Conservation (phyloP, 2,113 vertebrate species). For the Zosterops borbonicus region DNA sequence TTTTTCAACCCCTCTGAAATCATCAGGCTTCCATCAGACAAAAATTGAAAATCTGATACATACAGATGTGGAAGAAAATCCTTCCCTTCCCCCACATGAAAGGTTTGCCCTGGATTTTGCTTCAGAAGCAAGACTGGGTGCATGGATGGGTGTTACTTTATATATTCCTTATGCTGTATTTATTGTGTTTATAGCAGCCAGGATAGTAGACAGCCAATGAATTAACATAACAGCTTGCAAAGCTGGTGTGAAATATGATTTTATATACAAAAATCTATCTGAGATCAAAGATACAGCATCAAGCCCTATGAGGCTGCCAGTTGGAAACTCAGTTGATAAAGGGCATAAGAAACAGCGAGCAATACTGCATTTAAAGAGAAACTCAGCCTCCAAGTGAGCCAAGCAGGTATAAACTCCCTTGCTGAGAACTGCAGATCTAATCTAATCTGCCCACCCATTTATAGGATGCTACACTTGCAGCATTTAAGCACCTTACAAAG, state of each 20-base stretch:
- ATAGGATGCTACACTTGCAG: conserved; percentile 31
- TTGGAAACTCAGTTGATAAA: conserved; percentile 40
- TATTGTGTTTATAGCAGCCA: conserved; percentile 6
- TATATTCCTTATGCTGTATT: not conserved
- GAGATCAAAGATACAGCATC: conserved; percentile 50
- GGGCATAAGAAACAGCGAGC: conserved; percentile 22
- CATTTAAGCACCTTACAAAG: conserved; percentile 58
- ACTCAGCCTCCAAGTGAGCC: conserved; percentile 52
- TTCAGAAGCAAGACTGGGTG: not conserved
- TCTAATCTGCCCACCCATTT: conserved; percentile 56
- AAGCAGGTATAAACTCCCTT: conserved; percentile 55
- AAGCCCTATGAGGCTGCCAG: conserved; percentile 7
- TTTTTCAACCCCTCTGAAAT: conserved; percentile 51
- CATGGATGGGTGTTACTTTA: not conserved
- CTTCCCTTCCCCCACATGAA: not conserved
- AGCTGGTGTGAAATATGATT: conserved; percentile 46
- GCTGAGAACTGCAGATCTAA: conserved; percentile 48
- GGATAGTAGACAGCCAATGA: conserved; percentile 10
- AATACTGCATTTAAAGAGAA: conserved; percentile 45
- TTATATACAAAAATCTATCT: conserved; percentile 32
- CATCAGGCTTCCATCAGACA: conserved; percentile 30
- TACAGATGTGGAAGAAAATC: conserved; percentile 30
- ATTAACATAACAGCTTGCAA: conserved; percentile 40
- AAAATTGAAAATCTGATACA: conserved; percentile 61
- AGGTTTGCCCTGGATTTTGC: not conserved